These are phyloP conservation scores for Isaurus tuberculatus DNA, from an alignment of 92 coral and sea anemone species.

Conservation along the genomic window DNA sequence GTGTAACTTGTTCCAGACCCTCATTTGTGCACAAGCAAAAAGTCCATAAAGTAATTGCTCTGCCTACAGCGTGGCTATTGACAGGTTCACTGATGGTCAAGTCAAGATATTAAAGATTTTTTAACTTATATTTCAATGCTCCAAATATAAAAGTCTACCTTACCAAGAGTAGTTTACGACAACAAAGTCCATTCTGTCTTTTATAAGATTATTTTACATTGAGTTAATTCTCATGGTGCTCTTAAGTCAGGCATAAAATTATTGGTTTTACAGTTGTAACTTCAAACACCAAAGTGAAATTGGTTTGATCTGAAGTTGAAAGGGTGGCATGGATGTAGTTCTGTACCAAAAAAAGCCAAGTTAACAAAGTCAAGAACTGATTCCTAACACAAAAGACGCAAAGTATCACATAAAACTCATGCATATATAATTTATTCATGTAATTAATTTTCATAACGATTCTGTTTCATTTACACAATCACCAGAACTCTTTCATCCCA, in stretches of 20 bases:
- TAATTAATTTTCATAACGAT: conserved; percentile 16
- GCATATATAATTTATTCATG: conserved; percentile 48
- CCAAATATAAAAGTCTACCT: neutral
- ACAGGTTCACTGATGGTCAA: conserved; percentile 5
- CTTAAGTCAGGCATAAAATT: neutral
- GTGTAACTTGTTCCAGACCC: neutral
- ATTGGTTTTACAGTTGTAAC: conserved; percentile 3
- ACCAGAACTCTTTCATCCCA: conserved; percentile 26
- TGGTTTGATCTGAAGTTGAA: neutral
- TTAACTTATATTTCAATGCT: neutral
- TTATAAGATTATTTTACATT: conserved; percentile 6
- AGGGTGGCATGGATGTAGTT: neutral
- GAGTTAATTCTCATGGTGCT: too few relatives aligned
- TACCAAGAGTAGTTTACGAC: neutral
- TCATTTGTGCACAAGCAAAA: neutral
- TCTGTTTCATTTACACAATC: conserved; percentile 42
- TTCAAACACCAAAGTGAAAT: neutral
- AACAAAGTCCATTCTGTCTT: neutral
- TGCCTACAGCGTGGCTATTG: neutral
- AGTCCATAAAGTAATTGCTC: conserved; percentile 36
- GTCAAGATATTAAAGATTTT: neutral
- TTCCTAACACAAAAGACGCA: conserved; percentile 44
- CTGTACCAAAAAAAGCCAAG: neutral
- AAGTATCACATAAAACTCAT: conserved; percentile 36
- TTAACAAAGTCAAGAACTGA: conserved; percentile 3